Base-by-base conservation (phyloP, 2,113 vertebrate species). In the Raja brachyura region DNA sequence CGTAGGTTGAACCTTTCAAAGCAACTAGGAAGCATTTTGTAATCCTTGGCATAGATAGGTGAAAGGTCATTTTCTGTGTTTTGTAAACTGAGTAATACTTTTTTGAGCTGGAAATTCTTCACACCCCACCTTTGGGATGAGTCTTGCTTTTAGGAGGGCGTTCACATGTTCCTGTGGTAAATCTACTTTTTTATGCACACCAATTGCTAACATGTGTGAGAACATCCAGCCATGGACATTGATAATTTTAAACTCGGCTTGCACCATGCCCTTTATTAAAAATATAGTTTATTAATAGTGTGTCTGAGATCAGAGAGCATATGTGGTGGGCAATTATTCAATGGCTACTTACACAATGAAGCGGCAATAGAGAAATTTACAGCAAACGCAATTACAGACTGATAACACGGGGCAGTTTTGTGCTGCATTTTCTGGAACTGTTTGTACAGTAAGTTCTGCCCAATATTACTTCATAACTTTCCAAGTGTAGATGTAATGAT, bases 201-300 rank as follows among this genome's bases (percentile, higher is more conserved):
- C 83, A 88, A 88, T 88, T 88, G 83, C 83, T 88, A 88, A 88
- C 83, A 88, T 3, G 63, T 88, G 83, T 63, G 83, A 28, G 83
- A 88, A 18, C 59, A 88, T 88, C 83, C 61, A 88, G 28, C 59
- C 61, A n/a, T 63, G 61, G 83, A 63, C 14, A 13, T 25, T 86
- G 59, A 28, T 86, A 11, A 66, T 88, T 88, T 20, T 88, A 63
- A 88, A 61, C 28, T 63, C 63, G 83, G 83, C 28, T 88, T 31
- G 28, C 11, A 88, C 14, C 16, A n/a, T 88, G 5, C 31, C 81
- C 28, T 88, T 88, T 63, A 7, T 88, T 66, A 1, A 31, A 61
- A n/a, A 16, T 63, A 66, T 31, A 11, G 11, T 48, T 48, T 48
- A 48, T 48, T 48, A 61, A 61, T 11, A 22, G 25, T 74, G 39